These are phyloP conservation scores for Sweltsa coloradensis DNA, from an alignment of 1,140 invertebrate genomes.

Conservation along the genomic window DNA sequence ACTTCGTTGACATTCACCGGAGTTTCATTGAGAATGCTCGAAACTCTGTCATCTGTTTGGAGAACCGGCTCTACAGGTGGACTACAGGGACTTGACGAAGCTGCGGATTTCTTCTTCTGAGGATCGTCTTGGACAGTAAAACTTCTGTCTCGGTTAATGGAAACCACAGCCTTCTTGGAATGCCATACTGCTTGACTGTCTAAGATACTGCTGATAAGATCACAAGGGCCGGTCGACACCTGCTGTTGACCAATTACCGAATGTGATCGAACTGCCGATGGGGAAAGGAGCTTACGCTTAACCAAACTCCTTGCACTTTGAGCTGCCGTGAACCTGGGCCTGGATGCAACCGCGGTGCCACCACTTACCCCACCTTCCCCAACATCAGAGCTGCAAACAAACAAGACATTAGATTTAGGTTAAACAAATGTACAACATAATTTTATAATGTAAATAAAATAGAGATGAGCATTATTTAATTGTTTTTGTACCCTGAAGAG, in stretches of 20 bases:
- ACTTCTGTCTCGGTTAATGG: slow-evolving; percentile 44
- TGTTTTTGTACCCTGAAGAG: slow-evolving; percentile 24
- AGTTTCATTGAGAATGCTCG: not conserved
- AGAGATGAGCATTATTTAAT: no score
- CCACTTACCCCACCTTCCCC: slow-evolving; percentile 20
- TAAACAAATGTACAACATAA: slow-evolving; percentile 9
- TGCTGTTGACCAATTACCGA: not conserved
- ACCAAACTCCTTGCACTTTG: not conserved
- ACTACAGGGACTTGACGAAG: no score
- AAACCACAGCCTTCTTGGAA: slow-evolving; percentile 45
- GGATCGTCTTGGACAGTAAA: slow-evolving; percentile 29
- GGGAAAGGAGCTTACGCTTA: slow-evolving; percentile 1
- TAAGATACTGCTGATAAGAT: slow-evolving; percentile 62
- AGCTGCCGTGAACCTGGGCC: slow-evolving; percentile 28
- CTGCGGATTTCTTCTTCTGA: no score
- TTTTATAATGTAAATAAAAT: slow-evolving; percentile 8
- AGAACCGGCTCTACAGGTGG: no score
- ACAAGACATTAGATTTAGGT: no score
- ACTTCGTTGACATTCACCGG: not conserved
- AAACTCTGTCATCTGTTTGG: slow-evolving; percentile 4
- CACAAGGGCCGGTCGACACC: slow-evolving; percentile 20
- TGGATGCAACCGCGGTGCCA: slow-evolving; percentile 26
- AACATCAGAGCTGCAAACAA: slow-evolving; percentile 18
- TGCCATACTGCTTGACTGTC: slow-evolving; percentile 60
- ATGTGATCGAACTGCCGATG: slow-evolving; percentile 3